Base-by-base conservation (phyloP, 2,888 invertebrate species). In the Frankliniella fusca region DNA sequence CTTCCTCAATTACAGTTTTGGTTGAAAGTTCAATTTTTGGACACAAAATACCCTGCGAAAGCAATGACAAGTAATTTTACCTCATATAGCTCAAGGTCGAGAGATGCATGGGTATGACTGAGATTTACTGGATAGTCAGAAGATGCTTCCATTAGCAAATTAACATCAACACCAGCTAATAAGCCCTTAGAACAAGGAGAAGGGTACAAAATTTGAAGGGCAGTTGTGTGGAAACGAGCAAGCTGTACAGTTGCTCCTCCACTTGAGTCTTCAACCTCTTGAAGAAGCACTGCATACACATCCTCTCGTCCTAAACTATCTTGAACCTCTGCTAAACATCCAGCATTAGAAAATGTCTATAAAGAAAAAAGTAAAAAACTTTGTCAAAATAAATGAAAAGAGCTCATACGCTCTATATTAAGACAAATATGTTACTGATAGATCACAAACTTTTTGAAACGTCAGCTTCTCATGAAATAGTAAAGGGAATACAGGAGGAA, bases 401-500 rank as follows among this genome's bases (percentile, higher is more conserved):
- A 61, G 8, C 11, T 61, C 61, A 61, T 15, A 38, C 5, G 38
- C 38, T 38, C 38, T 38, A 38, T 5, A 38, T 38, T 38, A 38
- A 5, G 5, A 38, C 38, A 38, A 38, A 38, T 38, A 38, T 38
- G 38, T 3, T 3, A 38, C 5, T 3, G 38, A 38, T 38, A 38
- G 38, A 38, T 38, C 38, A 38, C 38, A 38, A 38, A 85, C 90
- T 90, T 92, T 92, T 85, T 90, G 90, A 87, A 95, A 94, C 84
- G 91, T 90, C 87, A 94, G 94, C 85, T 92, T 91, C 86, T 95
- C 93, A 87, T 92, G 91, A 86, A 92, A 92, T 80, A 91, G 86
- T 11, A 95, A 88, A 0, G 95, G 95, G 87, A 95, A 95, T 80
- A 90, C 87, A 0, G 95, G 94, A 3, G 91, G 89, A 76, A 92